phyloP scores from a whole-genome alignment of 2,888 invertebrate genomes.

The Rapana venosa region DNA sequence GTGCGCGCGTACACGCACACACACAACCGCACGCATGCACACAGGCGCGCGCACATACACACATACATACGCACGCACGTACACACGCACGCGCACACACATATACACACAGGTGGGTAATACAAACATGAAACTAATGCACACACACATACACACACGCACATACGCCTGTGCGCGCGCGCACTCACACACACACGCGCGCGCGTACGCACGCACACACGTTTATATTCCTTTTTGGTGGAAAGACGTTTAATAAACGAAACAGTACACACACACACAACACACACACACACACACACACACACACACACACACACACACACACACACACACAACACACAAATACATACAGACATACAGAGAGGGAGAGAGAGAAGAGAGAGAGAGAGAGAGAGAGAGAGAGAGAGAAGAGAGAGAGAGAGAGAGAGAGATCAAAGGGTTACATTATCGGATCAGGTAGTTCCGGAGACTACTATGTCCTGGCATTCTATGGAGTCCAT shows the following conservation, averaged over 20 bases:
- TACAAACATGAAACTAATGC: too few species aligned
- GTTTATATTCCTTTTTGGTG: too few species aligned
- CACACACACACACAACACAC: not conserved
- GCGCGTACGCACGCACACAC: not conserved
- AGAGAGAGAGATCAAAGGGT: not conserved
- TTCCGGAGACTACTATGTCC: too few species aligned
- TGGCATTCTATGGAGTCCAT: too few species aligned
- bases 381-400: not conserved
- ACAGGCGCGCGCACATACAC: not conserved
- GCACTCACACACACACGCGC: not conserved
- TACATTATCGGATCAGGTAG: too few species aligned
- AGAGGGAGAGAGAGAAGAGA: not conserved
- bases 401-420: not conserved
- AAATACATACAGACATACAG: not conserved
- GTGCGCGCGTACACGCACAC: not conserved
- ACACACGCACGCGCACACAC: conserved; percentile 27
- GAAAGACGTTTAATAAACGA: too few species aligned
- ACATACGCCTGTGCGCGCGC: not conserved
- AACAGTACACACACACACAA: not conserved
- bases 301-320: conserved; percentile 8
- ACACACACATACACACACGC: not conserved
- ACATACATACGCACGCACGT: conserved; percentile 29
- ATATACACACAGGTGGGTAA: too few species aligned
- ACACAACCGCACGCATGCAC: not conserved
- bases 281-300: not conserved